Evolutionary conservation across 1,140 invertebrate species (phyloP).

Genomic region (Drosophila ambigua): DNA sequence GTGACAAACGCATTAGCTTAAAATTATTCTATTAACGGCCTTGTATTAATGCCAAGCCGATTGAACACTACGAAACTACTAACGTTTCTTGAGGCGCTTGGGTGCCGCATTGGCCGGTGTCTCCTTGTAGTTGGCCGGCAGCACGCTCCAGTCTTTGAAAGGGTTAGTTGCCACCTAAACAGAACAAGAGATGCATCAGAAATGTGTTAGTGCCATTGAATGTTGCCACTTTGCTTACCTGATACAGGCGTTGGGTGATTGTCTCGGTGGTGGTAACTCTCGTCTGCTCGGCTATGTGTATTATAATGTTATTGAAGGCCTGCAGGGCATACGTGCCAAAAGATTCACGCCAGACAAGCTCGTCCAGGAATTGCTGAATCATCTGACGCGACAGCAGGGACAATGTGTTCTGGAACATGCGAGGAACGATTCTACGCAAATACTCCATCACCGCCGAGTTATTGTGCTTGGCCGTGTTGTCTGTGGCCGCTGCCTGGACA

Average conservation of each 20-base stretch:
- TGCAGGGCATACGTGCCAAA: conserved; percentile 90
- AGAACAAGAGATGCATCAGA: conserved; percentile 85
- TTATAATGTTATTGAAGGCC: conserved; percentile 92
- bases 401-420: conserved; percentile 95
- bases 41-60: conserved; percentile 35
- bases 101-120: conserved; percentile 76
- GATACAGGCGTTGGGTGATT: conserved; percentile 83
- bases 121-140: conserved; percentile 79
- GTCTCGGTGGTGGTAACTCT: conserved; percentile 85
- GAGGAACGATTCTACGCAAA: conserved; percentile 91
- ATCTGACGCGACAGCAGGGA: conserved; percentile 92
- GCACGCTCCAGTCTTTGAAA: conserved; percentile 91
- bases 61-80: conserved; percentile 60
- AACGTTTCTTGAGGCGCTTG: conserved; percentile 83
- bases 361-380: conserved; percentile 95
- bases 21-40: conserved; percentile 50
- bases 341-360: conserved; percentile 91
- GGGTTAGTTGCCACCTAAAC: conserved; percentile 89
- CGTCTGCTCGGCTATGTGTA: conserved; percentile 91
- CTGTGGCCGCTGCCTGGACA: conserved; percentile 87
- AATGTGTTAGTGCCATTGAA: neutral
- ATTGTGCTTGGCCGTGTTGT: conserved; percentile 86
- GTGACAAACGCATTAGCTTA: conserved; percentile 67
- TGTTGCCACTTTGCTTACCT: conserved; percentile 54
- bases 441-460: conserved; percentile 95